Conservation (phyloP, 2,113 vertebrate genomes). For the Bagarius yarrelli region DNA sequence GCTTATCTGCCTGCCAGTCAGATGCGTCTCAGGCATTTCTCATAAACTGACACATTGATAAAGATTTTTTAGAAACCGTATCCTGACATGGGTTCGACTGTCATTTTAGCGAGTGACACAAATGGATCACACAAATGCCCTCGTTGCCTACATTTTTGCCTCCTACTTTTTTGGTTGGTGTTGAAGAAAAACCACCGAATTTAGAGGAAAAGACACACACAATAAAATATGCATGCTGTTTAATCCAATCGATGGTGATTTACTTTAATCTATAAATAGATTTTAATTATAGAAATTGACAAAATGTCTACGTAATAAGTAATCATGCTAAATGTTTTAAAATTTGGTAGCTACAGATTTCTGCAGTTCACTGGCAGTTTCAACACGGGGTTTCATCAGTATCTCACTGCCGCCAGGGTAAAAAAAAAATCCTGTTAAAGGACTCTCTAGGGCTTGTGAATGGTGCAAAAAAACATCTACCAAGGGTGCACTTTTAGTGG, state of each 20-base stretch:
- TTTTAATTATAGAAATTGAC: background rate
- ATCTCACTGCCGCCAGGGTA: background rate
- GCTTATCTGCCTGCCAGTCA: constrained; percentile 32
- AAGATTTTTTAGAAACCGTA: background rate
- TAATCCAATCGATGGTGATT: background rate
- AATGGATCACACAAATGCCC: too few relatives aligned
- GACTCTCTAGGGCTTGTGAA: background rate
- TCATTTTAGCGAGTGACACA: background rate
- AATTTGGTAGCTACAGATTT: background rate
- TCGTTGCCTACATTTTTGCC: background rate
- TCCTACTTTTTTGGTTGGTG: background rate
- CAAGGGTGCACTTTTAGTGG: background rate
- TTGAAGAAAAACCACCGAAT: background rate
- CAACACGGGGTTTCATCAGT: background rate
- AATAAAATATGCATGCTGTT: background rate
- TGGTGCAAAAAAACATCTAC: background rate
- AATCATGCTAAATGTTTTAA: background rate
- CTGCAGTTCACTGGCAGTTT: background rate
- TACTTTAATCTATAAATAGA: background rate
- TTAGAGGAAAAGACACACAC: background rate
- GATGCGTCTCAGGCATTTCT: constrained; percentile 42
- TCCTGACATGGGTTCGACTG: background rate
- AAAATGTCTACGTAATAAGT: background rate
- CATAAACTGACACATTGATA: constrained; percentile 38
- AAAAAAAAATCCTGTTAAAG: background rate